phyloP scores from a whole-genome alignment of 2,888 invertebrate genomes.

The Ceraclea dissimilis region DNA sequence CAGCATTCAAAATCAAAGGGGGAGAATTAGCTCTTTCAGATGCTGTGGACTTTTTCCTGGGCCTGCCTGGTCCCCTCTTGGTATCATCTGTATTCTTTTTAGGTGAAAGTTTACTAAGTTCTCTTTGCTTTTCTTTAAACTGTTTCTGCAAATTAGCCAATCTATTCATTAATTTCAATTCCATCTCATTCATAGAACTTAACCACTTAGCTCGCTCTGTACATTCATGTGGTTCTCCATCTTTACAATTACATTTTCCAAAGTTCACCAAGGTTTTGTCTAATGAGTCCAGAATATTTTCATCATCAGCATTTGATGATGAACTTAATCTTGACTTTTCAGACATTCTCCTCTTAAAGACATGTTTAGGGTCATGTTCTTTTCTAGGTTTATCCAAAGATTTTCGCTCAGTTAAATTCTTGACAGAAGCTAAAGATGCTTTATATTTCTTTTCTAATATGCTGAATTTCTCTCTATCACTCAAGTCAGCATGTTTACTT shows the following conservation, averaged over 20 bases:
- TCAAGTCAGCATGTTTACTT: constrained; percentile 26
- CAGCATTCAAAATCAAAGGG: not conserved
- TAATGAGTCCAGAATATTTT: constrained; percentile 31
- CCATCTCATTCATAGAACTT: constrained; percentile 63
- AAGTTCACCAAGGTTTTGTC: constrained; percentile 41
- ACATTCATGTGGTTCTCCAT: constrained; percentile 12
- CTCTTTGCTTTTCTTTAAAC: constrained; percentile 76
- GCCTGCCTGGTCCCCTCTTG: constrained; percentile 41
- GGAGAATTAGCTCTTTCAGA: constrained; percentile 37
- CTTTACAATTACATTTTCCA: constrained; percentile 16
- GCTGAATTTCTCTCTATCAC: constrained; percentile 26
- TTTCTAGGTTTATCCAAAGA: constrained; percentile 24
- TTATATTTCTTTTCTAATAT: constrained; percentile 28
- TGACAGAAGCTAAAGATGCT: constrained; percentile 16
- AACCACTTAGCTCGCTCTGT: constrained; percentile 43
- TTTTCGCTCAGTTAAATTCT: constrained; percentile 25
- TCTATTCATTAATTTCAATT: constrained; percentile 73
- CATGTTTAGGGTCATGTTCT: constrained; percentile 18
- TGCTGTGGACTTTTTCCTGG: constrained; percentile 38
- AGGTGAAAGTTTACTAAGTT: constrained; percentile 64
- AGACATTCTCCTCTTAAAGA: constrained; percentile 24
- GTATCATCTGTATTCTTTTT: constrained; percentile 41
- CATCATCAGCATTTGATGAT: constrained; percentile 30
- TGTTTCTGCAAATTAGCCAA: constrained; percentile 74
- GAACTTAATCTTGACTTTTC: constrained; percentile 34